Evolutionary conservation across 2,797 vertebrate genomes (phyloP).

Genomic region (Enteromius afrohamiltoni): DNA sequence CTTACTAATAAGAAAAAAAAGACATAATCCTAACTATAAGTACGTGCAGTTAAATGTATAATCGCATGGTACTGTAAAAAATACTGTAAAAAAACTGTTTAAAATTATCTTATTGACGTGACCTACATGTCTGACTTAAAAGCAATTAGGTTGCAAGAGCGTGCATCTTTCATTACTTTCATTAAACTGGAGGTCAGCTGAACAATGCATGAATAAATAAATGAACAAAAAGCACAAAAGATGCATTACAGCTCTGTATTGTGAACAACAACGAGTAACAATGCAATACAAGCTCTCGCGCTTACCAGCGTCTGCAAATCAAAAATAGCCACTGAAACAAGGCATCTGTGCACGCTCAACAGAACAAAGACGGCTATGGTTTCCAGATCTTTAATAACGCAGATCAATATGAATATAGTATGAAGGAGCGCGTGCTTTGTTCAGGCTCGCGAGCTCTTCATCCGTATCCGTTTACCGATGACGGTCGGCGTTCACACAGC

Average conservation of each 20-base stretch:
- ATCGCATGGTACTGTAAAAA: too few relatives aligned
- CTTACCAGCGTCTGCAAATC: conserved; percentile 67
- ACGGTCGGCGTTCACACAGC: conserved; percentile 59
- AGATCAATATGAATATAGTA: not conserved
- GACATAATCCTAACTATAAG: not conserved
- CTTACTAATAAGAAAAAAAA: not conserved
- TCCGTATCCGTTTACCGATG: conserved; percentile 70
- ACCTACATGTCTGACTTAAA: not conserved
- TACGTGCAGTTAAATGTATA: not conserved
- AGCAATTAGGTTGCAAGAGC: not conserved
- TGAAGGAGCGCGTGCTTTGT: conserved; percentile 77
- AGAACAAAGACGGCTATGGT: not conserved
- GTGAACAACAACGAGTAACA: not conserved
- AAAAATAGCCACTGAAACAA: conserved; percentile 72
- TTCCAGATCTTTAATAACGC: not conserved
- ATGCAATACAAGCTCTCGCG: conserved; percentile 67
- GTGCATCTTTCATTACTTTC: not conserved
- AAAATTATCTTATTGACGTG: not conserved
- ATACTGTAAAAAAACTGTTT: not conserved
- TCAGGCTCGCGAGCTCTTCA: conserved; percentile 78
- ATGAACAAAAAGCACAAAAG: not conserved
- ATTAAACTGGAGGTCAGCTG: too few relatives aligned
- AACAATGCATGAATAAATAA: conserved; percentile 5
- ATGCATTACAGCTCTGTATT: not conserved
- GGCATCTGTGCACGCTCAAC: conserved; percentile 25